phyloP scores from a whole-genome alignment of 2,888 invertebrate species.

The Sceliomorpha sp. region DNA sequence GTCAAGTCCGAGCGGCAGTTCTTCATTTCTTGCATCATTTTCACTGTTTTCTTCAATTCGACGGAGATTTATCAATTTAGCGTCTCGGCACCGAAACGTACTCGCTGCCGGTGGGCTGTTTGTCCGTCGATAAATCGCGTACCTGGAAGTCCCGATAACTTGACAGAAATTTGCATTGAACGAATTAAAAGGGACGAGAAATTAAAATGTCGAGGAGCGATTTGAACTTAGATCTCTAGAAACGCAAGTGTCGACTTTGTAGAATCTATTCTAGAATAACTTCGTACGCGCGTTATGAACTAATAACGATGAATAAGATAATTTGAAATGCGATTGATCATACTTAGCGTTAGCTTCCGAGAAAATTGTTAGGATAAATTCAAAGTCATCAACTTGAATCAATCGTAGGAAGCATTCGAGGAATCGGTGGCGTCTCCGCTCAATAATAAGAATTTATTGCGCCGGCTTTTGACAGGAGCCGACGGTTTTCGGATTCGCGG shows the following conservation, averaged over 20 bases:
- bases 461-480: constrained; percentile 71
- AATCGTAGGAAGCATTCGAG: constrained; percentile 41
- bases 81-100: too few relatives aligned
- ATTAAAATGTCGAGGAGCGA: too few relatives aligned
- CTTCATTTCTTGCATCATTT: constrained; percentile 46
- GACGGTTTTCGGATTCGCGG: constrained; percentile 72
- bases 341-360: not conserved
- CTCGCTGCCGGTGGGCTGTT: too few relatives aligned
- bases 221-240: too few relatives aligned
- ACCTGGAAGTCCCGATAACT: too few relatives aligned
- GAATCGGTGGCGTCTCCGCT: constrained; percentile 49
- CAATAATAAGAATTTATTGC: constrained; percentile 77
- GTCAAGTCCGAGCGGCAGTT: constrained; percentile 49
- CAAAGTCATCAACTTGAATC: constrained; percentile 29
- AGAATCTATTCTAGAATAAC: too few relatives aligned
- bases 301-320: too few relatives aligned
- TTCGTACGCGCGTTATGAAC: too few relatives aligned
- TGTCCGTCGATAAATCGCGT: too few relatives aligned
- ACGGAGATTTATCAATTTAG: constrained; percentile 37
- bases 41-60: constrained; percentile 39
- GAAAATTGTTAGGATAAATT: not conserved
- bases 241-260: too few relatives aligned
- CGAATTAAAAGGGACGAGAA: too few relatives aligned
- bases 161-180: too few relatives aligned
- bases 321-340: not conserved